A percentile compares a stretch with the other conserved stretches of the same genome.
Conservation (phyloP, 2,113 vertebrate genomes). For the Cyprinodon tularosa region DNA sequence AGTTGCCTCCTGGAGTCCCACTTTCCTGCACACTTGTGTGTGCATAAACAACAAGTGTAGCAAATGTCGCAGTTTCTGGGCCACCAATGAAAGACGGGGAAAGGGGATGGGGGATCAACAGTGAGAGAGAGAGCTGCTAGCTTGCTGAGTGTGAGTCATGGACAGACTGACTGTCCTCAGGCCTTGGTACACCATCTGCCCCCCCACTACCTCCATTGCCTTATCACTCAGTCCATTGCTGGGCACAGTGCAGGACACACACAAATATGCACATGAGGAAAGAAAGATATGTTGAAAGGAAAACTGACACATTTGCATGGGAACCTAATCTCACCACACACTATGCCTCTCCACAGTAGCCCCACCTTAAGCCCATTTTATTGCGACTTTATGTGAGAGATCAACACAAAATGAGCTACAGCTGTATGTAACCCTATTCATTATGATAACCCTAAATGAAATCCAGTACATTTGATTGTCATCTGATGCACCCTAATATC, state of each 20-base stretch:
- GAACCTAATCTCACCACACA: background rate
- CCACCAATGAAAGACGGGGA: constrained; percentile 29
- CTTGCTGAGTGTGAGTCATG: constrained; percentile 65
- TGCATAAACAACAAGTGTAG: background rate
- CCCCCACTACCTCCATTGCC: constrained; percentile 40
- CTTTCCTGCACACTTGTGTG: constrained; percentile 40
- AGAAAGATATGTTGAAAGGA: constrained; percentile 18
- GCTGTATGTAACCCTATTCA: background rate
- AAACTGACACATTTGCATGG: constrained; percentile 20
- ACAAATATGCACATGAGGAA: constrained; percentile 25
- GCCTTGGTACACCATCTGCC: constrained; percentile 71
- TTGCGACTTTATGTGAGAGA: background rate
- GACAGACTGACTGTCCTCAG: constrained; percentile 65
- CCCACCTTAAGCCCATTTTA: background rate
- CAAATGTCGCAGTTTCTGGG: constrained; percentile 43
- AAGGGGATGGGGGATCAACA: constrained; percentile 2
- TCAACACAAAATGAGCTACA: background rate
- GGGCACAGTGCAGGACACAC: constrained; percentile 22
- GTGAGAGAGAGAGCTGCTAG: constrained; percentile 31
- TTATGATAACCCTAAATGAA: background rate
- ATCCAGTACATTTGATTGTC: background rate
- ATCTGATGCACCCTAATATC: background rate
- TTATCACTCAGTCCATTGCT: constrained; percentile 63
- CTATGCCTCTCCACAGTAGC: background rate
- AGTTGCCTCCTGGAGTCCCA: constrained; percentile 33